A percentile compares a stretch with the other conserved stretches of the same genome.
These are phyloP conservation scores for Entomyzon cyanotis DNA, from an alignment of 2,113 vertebrate species.

Conservation along the genomic window DNA sequence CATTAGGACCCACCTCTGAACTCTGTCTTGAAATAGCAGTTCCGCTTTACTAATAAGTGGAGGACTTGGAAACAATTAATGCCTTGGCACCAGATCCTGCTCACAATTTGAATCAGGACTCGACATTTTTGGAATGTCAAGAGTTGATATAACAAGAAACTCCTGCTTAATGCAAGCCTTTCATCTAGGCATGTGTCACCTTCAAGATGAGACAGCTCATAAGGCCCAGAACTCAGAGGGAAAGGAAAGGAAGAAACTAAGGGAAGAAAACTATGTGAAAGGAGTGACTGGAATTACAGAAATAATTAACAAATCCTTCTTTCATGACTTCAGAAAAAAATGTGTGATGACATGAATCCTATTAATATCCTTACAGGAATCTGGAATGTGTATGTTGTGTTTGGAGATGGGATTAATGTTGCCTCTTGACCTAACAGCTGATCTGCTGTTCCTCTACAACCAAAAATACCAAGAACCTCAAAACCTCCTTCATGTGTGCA, in stretches of 20 bases:
- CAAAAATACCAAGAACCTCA: not conserved
- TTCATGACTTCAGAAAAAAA: not conserved
- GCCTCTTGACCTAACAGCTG: not conserved
- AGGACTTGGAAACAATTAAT: not conserved
- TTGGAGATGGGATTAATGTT: not conserved
- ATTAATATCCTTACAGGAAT: not conserved
- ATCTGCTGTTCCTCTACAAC: not conserved
- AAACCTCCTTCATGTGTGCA: not conserved
- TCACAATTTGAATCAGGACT: not conserved
- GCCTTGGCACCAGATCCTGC: constrained; percentile 4
- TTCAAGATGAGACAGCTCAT: not conserved
- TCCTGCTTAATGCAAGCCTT: constrained; percentile 28
- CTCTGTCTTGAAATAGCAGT: not conserved
- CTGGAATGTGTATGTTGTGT: not conserved
- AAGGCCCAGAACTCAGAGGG: not conserved
- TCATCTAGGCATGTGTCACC: constrained; percentile 21
- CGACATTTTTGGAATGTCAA: constrained; percentile 27
- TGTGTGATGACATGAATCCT: not conserved
- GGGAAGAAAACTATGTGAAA: not conserved
- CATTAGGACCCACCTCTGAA: not conserved
- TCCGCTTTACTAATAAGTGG: not conserved
- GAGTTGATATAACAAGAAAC: constrained; percentile 19
- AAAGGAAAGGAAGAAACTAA: not conserved
- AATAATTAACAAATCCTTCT: not conserved
- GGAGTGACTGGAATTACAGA: not conserved